Percentiles rank a stretch among this genome's conserved stretches.
These are phyloP conservation scores for Ichneumon xanthorius DNA, from an alignment of 2,888 invertebrate genomes.

Conservation along the genomic window DNA sequence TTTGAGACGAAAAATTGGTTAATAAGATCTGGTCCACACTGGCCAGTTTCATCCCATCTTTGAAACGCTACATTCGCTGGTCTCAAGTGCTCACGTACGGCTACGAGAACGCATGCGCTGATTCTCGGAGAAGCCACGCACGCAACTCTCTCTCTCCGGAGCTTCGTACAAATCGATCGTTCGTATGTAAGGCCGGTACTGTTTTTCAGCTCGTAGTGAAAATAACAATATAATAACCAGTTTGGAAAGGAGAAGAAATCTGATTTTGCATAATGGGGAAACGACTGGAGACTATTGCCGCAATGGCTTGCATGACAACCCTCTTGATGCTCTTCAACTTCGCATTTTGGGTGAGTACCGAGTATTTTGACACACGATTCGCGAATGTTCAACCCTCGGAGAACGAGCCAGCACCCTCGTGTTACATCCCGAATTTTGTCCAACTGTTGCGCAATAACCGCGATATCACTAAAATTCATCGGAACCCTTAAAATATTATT, in stretches of 20 bases:
- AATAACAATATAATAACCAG: slow-evolving; percentile 7
- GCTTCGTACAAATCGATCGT: slow-evolving; percentile 74
- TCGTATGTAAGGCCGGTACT: slow-evolving; percentile 56
- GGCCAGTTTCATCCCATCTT: neutral
- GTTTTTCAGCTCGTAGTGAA: slow-evolving; percentile 35
- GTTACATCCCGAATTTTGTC: slow-evolving; percentile 31
- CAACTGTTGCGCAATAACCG: slow-evolving; percentile 74
- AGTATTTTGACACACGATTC: neutral
- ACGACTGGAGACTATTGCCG: slow-evolving; percentile 90
- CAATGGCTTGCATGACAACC: slow-evolving; percentile 92
- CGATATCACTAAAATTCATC: neutral
- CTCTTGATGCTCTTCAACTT: slow-evolving; percentile 93
- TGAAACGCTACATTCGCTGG: slow-evolving; percentile 21
- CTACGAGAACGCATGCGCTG: slow-evolving; percentile 68
- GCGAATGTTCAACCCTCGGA: slow-evolving; percentile 11
- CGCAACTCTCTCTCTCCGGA: slow-evolving; percentile 65
- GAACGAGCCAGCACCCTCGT: slow-evolving; percentile 7
- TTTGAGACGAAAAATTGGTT: neutral
- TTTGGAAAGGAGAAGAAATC: neutral
- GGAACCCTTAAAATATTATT: neutral
- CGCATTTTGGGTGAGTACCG: slow-evolving; percentile 91
- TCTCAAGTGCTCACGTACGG: slow-evolving; percentile 4
- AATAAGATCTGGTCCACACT: neutral
- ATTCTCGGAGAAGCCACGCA: slow-evolving; percentile 72
- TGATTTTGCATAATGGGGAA: slow-evolving; percentile 87